These are phyloP conservation scores for Urocitellus parryii DNA, from an alignment of 2,113 vertebrate genomes.

Conservation along the genomic window DNA sequence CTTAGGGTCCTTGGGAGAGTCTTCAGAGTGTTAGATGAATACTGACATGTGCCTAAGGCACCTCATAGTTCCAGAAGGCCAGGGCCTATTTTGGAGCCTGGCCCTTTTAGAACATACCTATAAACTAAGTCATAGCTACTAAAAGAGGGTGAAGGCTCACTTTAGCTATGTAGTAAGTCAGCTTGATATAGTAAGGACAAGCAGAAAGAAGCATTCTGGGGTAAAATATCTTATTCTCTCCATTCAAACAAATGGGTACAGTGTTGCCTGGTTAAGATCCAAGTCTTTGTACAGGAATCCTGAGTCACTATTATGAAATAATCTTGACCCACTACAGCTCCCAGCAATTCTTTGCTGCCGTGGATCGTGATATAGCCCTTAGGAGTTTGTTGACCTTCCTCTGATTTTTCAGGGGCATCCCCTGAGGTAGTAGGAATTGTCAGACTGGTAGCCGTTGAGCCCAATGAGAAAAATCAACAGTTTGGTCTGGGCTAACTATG, in stretches of 20 bases:
- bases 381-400: background rate
- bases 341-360: background rate
- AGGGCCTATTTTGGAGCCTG: background rate
- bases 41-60: background rate
- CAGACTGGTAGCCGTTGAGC: background rate
- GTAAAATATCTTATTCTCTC: background rate
- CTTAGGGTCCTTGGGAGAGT: background rate
- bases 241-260: background rate
- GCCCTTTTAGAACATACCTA: background rate
- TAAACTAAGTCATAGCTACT: background rate
- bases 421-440: background rate
- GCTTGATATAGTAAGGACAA: background rate
- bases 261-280: background rate
- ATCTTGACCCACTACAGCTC: background rate
- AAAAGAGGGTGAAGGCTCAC: too few relatives aligned
- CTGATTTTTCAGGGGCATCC: background rate
- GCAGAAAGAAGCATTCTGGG: background rate
- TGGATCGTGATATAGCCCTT: background rate
- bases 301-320: background rate
- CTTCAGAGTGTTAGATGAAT: background rate
- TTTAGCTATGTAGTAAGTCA: background rate
- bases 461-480: background rate
- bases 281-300: background rate
- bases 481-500: background rate
- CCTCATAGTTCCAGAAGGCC: background rate